Percentiles rank a stretch among this genome's conserved stretches.
Conservation (phyloP, 2,113 vertebrate species). For the Sterrhoptilus dennistouni region DNA sequence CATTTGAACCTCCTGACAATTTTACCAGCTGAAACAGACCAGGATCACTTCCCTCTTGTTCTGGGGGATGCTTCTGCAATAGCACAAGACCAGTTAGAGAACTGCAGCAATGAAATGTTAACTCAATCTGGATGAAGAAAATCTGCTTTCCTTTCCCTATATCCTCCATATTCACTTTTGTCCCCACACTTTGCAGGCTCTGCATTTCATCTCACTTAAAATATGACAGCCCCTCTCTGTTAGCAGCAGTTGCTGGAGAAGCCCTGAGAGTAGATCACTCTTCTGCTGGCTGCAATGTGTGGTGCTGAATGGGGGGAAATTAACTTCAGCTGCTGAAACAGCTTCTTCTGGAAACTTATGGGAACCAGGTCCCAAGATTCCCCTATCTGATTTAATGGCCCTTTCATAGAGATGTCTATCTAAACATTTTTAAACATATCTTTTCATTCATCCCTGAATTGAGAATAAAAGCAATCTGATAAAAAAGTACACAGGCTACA, state of each 20-base stretch:
- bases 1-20: neutral
- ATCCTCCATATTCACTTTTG: neutral
- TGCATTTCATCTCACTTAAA: neutral
- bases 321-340: neutral
- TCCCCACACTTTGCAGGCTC: neutral
- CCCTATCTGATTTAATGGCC: neutral
- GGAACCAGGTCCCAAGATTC: neutral
- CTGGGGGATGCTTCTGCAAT: neutral
- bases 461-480: slow-evolving; percentile 42
- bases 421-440: neutral
- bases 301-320: neutral
- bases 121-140: neutral
- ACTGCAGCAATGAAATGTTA: neutral
- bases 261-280: neutral
- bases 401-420: neutral
- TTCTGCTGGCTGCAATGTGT: neutral
- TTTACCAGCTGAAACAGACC: neutral
- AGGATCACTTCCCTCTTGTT: neutral
- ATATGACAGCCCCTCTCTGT: neutral
- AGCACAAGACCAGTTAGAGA: neutral
- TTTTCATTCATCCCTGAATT: slow-evolving; percentile 30
- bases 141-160: neutral
- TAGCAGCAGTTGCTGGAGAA: neutral
- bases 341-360: neutral
- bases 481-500: neutral